These are phyloP conservation scores for Trididemnum clinides DNA, from an alignment of 23 tunicate species.

Conservation along the genomic window DNA sequence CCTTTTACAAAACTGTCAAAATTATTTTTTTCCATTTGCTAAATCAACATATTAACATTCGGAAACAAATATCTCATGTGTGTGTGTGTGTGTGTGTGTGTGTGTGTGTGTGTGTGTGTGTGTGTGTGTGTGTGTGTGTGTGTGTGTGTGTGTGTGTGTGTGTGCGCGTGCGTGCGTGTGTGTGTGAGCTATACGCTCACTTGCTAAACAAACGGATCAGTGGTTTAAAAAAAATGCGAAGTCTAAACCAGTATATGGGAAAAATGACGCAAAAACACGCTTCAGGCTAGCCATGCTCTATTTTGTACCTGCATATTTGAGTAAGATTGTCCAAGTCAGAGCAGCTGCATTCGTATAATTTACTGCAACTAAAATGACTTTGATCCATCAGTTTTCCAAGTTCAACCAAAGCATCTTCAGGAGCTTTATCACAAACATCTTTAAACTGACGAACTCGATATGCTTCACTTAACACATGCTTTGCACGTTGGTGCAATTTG, in stretches of 20 bases:
- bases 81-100: too few relatives aligned
- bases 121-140: too few relatives aligned
- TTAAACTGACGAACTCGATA: conserved; percentile 70
- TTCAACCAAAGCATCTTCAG: conserved; percentile 6
- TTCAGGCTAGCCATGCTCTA: neutral
- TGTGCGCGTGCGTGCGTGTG: too few relatives aligned
- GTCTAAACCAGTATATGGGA: neutral
- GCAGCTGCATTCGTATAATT: conserved; percentile 88
- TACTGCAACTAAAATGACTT: conserved; percentile 81
- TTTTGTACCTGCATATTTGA: conserved; percentile 63
- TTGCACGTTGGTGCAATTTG: conserved; percentile 80
- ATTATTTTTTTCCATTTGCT: too few relatives aligned
- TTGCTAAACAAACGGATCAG: too few relatives aligned
- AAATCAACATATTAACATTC: too few relatives aligned
- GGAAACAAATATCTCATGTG: too few relatives aligned
- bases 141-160: too few relatives aligned
- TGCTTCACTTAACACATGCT: conserved; percentile 95
- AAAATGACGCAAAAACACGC: neutral
- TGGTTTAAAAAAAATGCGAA: neutral
- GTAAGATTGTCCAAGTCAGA: conserved; percentile 76
- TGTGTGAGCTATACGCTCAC: too few relatives aligned
- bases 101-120: too few relatives aligned
- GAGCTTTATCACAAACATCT: conserved; percentile 33
- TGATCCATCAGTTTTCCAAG: conserved; percentile 83
- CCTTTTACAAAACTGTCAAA: too few relatives aligned